Conservation (phyloP, 2,797 vertebrate species). For the Takifugu ocellatus region DNA sequence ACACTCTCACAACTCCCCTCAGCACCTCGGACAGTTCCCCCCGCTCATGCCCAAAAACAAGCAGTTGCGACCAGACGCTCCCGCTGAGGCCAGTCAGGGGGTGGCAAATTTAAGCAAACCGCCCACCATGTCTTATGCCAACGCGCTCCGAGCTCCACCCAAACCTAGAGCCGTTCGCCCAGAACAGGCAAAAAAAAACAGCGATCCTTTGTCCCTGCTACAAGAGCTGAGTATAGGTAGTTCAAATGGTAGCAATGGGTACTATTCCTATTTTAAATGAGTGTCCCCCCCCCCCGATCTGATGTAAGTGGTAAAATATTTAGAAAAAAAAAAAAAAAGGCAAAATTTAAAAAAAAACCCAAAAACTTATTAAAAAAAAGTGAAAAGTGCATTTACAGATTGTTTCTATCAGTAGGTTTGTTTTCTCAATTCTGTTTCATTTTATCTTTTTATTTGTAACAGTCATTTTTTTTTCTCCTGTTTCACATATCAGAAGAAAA, state of each 20-base stretch:
- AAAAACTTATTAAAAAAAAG: slow-evolving; percentile 52
- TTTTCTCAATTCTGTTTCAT: slow-evolving; percentile 65
- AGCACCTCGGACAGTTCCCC: slow-evolving; percentile 97
- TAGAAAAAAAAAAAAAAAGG: slow-evolving; percentile 62
- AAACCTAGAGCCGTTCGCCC: slow-evolving; percentile 90
- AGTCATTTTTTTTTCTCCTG: slow-evolving; percentile 69
- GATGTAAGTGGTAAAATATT: slow-evolving; percentile 32
- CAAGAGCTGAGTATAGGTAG: slow-evolving; percentile 99
- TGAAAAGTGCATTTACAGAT: slow-evolving; percentile 72
- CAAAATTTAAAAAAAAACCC: slow-evolving; percentile 50
- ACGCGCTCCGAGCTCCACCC: slow-evolving; percentile 92
- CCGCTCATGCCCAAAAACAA: slow-evolving; percentile 91
- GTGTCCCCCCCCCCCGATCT: slow-evolving; percentile 41
- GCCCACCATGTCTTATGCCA: slow-evolving; percentile 97
- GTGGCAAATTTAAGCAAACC: slow-evolving; percentile 82
- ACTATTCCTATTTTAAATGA: slow-evolving; percentile 99
- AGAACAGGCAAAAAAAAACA: slow-evolving; percentile 97
- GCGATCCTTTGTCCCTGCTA: slow-evolving; percentile 94
- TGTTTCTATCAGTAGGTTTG: slow-evolving; percentile 74
- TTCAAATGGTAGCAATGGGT: slow-evolving; percentile 98
- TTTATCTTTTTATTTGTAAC: slow-evolving; percentile 77
- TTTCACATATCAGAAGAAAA: slow-evolving; percentile 81
- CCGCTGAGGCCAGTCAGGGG: slow-evolving; percentile 80
- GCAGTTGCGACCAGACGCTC: slow-evolving; percentile 73
- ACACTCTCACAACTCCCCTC: slow-evolving; percentile 83